Conservation (phyloP, 2,888 invertebrate genomes). For the Drosophila falleni region DNA sequence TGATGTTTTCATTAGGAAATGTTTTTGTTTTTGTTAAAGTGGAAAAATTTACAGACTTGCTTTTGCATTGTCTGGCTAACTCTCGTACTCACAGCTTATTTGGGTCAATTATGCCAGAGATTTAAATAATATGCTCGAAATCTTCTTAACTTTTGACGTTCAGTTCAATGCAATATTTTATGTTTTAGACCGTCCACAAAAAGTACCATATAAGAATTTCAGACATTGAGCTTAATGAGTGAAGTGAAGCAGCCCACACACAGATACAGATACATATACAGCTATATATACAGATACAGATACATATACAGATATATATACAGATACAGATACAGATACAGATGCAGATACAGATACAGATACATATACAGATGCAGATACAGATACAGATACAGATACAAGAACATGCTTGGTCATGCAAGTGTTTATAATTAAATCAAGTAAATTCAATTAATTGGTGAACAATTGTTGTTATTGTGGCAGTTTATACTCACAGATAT, state of each 20-base stretch:
- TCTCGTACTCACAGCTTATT: slow-evolving; percentile 25
- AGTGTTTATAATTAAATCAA: slow-evolving; percentile 66
- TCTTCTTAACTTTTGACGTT: slow-evolving; percentile 26
- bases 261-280: slow-evolving; percentile 7
- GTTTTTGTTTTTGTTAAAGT: slow-evolving; percentile 41
- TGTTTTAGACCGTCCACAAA: slow-evolving; percentile 33
- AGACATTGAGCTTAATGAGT: slow-evolving; percentile 24
- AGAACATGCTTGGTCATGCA: not conserved
- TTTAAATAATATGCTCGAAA: slow-evolving; percentile 14
- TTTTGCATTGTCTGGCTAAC: slow-evolving; percentile 5
- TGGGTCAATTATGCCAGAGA: slow-evolving; percentile 51
- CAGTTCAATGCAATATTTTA: slow-evolving; percentile 22
- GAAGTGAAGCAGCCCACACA: slow-evolving; percentile 37
- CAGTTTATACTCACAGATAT: slow-evolving; percentile 15
- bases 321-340: slow-evolving; percentile 13
- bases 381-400: slow-evolving; percentile 15
- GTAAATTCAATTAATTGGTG: slow-evolving; percentile 65
- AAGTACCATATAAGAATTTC: slow-evolving; percentile 13
- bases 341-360: no score
- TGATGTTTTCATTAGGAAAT: slow-evolving; percentile 33
- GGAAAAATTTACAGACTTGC: slow-evolving; percentile 20
- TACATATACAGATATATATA: slow-evolving; percentile 9
- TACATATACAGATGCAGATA: slow-evolving; percentile 11
- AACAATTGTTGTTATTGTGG: slow-evolving; percentile 36
- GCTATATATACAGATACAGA: slow-evolving; percentile 12